Evolutionary conservation across 2,888 invertebrate genomes (phyloP).

Genomic region (Colletes collaris): DNA sequence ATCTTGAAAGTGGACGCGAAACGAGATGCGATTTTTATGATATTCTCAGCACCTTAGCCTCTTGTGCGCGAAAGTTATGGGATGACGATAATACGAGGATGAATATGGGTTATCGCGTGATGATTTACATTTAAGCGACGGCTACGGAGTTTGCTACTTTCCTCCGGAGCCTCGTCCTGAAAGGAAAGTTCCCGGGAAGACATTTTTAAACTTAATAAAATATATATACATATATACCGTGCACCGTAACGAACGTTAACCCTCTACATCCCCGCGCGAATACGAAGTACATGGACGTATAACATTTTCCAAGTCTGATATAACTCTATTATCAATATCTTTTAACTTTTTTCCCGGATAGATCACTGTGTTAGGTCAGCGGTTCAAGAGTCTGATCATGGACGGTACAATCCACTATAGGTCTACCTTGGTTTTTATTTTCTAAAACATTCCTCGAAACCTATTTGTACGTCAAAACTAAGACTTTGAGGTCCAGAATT

Average conservation of each 20-base stretch:
- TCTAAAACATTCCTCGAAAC: no score
- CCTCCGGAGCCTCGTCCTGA: neutral
- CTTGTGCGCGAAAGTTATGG: conserved; percentile 11
- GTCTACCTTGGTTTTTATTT: no score
- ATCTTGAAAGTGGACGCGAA: conserved; percentile 33
- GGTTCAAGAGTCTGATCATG: no score
- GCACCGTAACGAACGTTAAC: neutral
- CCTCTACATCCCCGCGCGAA: no score
- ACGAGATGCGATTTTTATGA: conserved; percentile 47
- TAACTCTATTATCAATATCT: no score
- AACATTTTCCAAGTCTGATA: no score
- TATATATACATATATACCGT: neutral
- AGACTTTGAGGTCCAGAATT: no score
- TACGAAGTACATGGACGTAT: no score
- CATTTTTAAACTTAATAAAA: neutral
- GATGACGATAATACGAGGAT: conserved; percentile 37
- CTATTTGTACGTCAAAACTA: no score
- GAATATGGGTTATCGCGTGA: conserved; percentile 24
- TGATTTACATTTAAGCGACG: conserved; percentile 49
- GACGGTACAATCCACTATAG: no score
- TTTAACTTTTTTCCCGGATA: no score
- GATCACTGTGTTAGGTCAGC: no score
- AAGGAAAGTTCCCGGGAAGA: neutral
- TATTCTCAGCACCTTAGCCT: conserved; percentile 25
- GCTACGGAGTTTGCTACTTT: conserved; percentile 14